Evolutionary conservation across 2,888 invertebrate species (phyloP).

Genomic region (Drosophila anomalata): DNA sequence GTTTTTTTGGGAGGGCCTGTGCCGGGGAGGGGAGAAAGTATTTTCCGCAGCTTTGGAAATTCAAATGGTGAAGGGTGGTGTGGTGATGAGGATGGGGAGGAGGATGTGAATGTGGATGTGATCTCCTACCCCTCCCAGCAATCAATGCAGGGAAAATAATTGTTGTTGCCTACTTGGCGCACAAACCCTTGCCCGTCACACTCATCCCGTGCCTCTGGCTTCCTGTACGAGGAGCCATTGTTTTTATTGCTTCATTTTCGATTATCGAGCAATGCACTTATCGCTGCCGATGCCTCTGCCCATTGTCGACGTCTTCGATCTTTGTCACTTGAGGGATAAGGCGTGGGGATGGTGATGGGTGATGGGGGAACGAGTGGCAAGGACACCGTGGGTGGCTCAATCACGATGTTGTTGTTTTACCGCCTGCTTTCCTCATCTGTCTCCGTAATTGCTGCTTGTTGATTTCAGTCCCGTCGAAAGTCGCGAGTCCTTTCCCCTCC

Average conservation of each 20-base stretch:
- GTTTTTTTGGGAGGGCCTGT: not conserved
- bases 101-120: not conserved
- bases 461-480: conserved; percentile 60
- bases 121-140: conserved; percentile 11
- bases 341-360: not conserved
- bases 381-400: conserved; percentile 44
- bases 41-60: conserved; percentile 30
- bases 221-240: conserved; percentile 51
- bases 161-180: conserved; percentile 38
- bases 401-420: conserved; percentile 43
- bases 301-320: conserved; percentile 67
- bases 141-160: conserved; percentile 46
- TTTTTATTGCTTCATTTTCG: conserved; percentile 75
- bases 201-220: conserved; percentile 33
- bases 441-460: conserved; percentile 76
- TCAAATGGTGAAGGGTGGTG: conserved; percentile 19
- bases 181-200: conserved; percentile 3
- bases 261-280: conserved; percentile 74
- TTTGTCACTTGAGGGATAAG: conserved; percentile 44
- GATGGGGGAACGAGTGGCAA: conserved; percentile 18
- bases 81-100: not conserved
- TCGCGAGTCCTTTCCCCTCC: conserved; percentile 27
- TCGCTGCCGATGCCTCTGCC: conserved; percentile 43
- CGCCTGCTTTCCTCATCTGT: conserved; percentile 36
- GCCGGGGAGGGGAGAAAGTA: not conserved